Conservation (phyloP, 1,140 invertebrate species). For the Trigoniulus corallinus region DNA sequence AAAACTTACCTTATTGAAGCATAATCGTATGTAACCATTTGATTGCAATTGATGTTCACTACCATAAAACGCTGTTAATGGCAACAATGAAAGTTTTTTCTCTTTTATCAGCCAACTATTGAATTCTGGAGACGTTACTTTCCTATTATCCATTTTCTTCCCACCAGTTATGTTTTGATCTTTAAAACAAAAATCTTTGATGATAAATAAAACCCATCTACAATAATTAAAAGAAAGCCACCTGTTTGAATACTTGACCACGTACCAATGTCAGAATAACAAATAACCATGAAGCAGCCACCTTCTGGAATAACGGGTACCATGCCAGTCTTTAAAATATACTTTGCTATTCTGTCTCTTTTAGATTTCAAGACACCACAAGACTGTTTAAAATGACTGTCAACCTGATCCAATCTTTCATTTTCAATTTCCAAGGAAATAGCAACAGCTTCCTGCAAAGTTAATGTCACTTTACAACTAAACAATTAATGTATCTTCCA, state of each 20-base stretch:
- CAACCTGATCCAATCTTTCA: slow-evolving; percentile 41
- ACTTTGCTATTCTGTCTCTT: slow-evolving; percentile 57
- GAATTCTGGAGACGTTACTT: slow-evolving; percentile 73
- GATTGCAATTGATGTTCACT: slow-evolving; percentile 60
- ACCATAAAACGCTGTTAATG: slow-evolving; percentile 84
- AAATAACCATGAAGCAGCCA: slow-evolving; percentile 91
- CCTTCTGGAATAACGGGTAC: slow-evolving; percentile 83
- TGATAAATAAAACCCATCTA: neutral
- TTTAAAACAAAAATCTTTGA: neutral
- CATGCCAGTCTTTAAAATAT: slow-evolving; percentile 53
- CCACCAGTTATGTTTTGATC: slow-evolving; percentile 3
- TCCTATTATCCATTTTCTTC: slow-evolving; percentile 22
- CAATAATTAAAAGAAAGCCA: too few relatives aligned
- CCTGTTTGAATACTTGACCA: slow-evolving; percentile 19
- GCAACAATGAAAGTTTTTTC: slow-evolving; percentile 82
- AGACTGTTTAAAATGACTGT: slow-evolving; percentile 73
- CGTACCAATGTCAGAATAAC: slow-evolving; percentile 59
- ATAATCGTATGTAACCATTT: slow-evolving; percentile 71
- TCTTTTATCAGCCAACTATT: slow-evolving; percentile 89
- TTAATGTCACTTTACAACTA: neutral
- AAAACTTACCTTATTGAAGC: slow-evolving; percentile 72
- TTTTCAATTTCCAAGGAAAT: slow-evolving; percentile 76
- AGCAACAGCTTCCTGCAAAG: slow-evolving; percentile 73
- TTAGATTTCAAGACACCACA: slow-evolving; percentile 61
- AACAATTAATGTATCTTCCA: neutral